Evolutionary conservation across 2,113 vertebrate genomes (phyloP).

Genomic region (Peromyscus californicus): DNA sequence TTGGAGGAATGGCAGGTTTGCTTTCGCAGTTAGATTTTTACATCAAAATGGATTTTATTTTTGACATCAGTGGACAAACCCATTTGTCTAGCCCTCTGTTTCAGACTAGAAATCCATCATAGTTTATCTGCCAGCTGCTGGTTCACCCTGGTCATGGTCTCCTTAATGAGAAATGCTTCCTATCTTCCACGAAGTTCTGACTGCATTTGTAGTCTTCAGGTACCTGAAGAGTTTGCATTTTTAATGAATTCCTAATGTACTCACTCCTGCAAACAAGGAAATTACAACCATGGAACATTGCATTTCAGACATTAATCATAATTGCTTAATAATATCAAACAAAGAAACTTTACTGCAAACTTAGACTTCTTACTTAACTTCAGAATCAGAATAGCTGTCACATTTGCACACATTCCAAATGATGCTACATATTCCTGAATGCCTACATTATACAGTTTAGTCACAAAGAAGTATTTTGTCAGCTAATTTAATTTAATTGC

Average conservation of each 20-base stretch:
- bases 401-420: constrained; percentile 76
- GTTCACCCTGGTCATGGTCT: constrained; percentile 73
- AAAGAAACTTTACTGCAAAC: constrained; percentile 79
- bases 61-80: constrained; percentile 82
- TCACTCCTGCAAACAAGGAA: constrained; percentile 82
- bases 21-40: constrained; percentile 77
- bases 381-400: constrained; percentile 80
- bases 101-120: constrained; percentile 83
- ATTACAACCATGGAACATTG: constrained; percentile 82
- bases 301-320: constrained; percentile 86
- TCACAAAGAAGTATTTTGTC: constrained; percentile 85
- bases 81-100: constrained; percentile 76
- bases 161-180: constrained; percentile 80
- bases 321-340: constrained; percentile 84
- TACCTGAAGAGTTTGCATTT: constrained; percentile 77
- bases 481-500: constrained; percentile 85
- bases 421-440: constrained; percentile 69
- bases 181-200: constrained; percentile 74
- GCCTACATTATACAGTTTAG: constrained; percentile 79
- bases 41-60: constrained; percentile 79
- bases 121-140: constrained; percentile 81
- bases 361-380: constrained; percentile 80
- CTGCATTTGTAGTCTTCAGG: constrained; percentile 59
- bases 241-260: constrained; percentile 85
- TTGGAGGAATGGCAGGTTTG: constrained; percentile 61